Evolutionary conservation across 2,113 vertebrate genomes (phyloP).

Genomic region (Rhinoptilus africanus): DNA sequence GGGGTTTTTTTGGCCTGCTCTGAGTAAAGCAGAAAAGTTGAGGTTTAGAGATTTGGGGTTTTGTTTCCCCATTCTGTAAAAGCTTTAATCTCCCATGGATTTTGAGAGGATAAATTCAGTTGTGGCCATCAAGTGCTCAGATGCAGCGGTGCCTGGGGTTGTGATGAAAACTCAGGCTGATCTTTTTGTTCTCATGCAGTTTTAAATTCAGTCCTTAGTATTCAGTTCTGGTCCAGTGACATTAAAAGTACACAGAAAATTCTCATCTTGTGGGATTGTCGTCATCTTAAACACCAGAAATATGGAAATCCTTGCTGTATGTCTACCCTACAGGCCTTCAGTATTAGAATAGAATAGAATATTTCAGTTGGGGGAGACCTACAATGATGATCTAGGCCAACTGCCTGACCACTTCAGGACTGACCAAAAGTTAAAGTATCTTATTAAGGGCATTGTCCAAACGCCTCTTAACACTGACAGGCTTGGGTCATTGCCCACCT

Average conservation of each 20-base stretch:
- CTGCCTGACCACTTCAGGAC: background rate
- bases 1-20: background rate
- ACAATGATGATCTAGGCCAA: background rate
- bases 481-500: background rate
- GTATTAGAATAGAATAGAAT: background rate
- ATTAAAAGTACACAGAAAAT: background rate
- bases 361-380: background rate
- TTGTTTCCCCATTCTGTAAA: background rate
- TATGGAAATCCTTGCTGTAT: background rate
- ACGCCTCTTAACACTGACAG: background rate
- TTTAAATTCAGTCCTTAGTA: background rate
- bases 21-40: background rate
- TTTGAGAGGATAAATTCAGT: background rate
- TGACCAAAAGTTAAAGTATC: background rate
- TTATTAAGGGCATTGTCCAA: background rate
- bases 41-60: background rate
- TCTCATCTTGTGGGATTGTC: background rate
- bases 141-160: rapidly evolving
- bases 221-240: background rate
- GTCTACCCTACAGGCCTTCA: background rate
- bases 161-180: background rate
- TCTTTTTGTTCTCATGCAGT: background rate
- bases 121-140: background rate
- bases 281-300: background rate
- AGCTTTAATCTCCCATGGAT: background rate